Evolutionary conservation across 2,888 invertebrate genomes (phyloP).

Genomic region (Temnothorax ravouxi): DNA sequence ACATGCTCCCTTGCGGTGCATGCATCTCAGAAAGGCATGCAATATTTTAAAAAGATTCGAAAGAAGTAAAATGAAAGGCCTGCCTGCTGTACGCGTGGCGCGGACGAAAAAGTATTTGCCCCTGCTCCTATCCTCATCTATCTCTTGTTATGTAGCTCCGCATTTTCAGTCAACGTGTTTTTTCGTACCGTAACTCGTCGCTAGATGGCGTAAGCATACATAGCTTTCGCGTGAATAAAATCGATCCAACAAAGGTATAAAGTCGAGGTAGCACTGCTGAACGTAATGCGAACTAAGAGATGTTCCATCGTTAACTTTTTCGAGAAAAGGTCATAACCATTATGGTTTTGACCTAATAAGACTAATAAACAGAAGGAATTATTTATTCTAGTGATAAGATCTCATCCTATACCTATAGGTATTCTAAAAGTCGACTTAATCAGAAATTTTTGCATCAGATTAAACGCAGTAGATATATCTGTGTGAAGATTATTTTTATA

Average conservation of each 20-base stretch:
- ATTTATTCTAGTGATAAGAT: not conserved
- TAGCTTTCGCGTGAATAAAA: conserved; percentile 62
- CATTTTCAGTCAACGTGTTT: not conserved
- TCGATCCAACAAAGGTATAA: conserved; percentile 35
- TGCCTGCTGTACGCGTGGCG: not conserved
- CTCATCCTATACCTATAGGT: not conserved
- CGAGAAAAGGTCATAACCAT: conserved; percentile 82
- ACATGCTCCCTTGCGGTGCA: not conserved
- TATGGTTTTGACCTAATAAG: conserved; percentile 77
- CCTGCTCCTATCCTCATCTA: not conserved
- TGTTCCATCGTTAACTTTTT: conserved; percentile 83
- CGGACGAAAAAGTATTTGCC: not conserved
- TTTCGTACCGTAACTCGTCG: not conserved
- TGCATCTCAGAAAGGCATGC: not conserved
- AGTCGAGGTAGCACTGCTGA: not conserved
- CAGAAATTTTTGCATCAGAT: too few species aligned
- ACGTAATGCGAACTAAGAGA: conserved; percentile 72
- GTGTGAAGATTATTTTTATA: not conserved
- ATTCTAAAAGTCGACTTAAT: not conserved
- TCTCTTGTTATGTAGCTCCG: not conserved
- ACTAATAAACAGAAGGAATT: not conserved
- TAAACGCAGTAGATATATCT: not conserved
- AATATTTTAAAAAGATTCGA: not conserved
- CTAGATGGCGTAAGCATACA: conserved; percentile 37
- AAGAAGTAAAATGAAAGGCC: not conserved